Evolutionary conservation across 2,888 invertebrate genomes (phyloP).

Genomic region (Tetragonula carbonaria): DNA sequence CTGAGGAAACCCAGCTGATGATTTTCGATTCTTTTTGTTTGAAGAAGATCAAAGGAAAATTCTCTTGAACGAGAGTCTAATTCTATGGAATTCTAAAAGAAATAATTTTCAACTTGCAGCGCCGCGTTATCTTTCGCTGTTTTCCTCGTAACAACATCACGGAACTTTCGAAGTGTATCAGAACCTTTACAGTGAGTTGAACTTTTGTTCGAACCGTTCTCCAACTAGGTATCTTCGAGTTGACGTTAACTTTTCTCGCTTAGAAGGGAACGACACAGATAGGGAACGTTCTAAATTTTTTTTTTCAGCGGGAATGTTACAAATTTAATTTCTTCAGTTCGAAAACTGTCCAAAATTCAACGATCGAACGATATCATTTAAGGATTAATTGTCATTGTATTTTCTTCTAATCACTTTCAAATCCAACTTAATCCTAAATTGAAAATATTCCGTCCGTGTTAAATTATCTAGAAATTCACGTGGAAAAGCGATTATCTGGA

Average conservation of each 20-base stretch:
- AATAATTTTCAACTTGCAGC: slow-evolving; percentile 33
- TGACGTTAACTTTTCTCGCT: not conserved
- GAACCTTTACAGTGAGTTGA: slow-evolving; percentile 14
- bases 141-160: slow-evolving; percentile 33
- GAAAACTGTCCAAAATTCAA: no score
- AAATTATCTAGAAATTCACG: no score
- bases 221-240: not conserved
- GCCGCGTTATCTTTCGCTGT: slow-evolving; percentile 14
- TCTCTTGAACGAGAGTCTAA: slow-evolving; percentile 10
- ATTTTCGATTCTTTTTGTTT: not conserved
- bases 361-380: no score
- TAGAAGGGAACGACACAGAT: not conserved
- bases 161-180: slow-evolving; percentile 37
- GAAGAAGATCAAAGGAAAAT: not conserved
- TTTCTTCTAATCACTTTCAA: no score
- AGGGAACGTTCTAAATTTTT: no score
- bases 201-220: slow-evolving; percentile 25
- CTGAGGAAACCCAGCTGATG: no score
- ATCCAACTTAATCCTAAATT: no score
- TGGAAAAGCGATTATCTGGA: no score
- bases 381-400: no score
- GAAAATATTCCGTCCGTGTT: no score
- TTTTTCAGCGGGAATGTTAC: no score
- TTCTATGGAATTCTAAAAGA: slow-evolving; percentile 31
- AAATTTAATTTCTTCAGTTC: no score